A percentile compares a stretch with the other conserved stretches of the same genome.
Conservation (phyloP, 2,797 vertebrate species). For the Notolabrus celidotus region DNA sequence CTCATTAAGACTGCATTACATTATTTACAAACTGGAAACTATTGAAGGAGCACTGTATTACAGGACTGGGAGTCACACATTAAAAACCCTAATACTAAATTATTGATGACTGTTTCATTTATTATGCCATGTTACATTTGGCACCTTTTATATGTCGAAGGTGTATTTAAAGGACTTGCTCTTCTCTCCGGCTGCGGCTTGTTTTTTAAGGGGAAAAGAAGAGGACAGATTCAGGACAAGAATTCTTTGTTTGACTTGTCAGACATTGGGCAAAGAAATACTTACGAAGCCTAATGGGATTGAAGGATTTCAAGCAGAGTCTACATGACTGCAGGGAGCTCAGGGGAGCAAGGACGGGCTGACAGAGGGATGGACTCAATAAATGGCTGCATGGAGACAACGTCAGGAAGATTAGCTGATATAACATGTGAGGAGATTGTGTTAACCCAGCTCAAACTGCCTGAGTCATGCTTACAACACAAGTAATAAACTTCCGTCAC, state of each 20-base stretch:
- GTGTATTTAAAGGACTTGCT: constrained; percentile 50
- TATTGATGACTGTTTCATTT: constrained; percentile 78
- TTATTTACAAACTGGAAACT: constrained; percentile 87
- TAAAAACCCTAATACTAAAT: constrained; percentile 75
- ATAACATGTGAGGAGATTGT: constrained; percentile 28
- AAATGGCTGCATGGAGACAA: constrained; percentile 55
- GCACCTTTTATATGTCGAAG: constrained; percentile 37
- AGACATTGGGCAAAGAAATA: constrained; percentile 48
- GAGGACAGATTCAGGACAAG: constrained; percentile 73
- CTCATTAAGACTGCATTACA: constrained; percentile 80
- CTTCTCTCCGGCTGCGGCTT: constrained; percentile 46
- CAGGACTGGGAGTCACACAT: constrained; percentile 73
- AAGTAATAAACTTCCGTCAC: constrained; percentile 16
- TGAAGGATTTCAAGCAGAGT: constrained; percentile 58
- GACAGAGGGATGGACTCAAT: constrained; percentile 55
- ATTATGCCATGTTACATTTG: constrained; percentile 60
- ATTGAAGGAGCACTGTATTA: constrained; percentile 73
- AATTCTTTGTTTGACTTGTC: constrained; percentile 57
- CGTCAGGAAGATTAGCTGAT: constrained; percentile 59
- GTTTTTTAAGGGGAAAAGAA: constrained; percentile 41
- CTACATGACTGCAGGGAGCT: constrained; percentile 46
- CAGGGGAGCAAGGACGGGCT: constrained; percentile 30
- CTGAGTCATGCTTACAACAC: constrained; percentile 12
- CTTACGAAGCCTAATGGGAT: constrained; percentile 63
- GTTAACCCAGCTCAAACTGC: constrained; percentile 33